phyloP scores from a whole-genome alignment of 2,888 invertebrate genomes.

The Macrostomum cliftonense region DNA sequence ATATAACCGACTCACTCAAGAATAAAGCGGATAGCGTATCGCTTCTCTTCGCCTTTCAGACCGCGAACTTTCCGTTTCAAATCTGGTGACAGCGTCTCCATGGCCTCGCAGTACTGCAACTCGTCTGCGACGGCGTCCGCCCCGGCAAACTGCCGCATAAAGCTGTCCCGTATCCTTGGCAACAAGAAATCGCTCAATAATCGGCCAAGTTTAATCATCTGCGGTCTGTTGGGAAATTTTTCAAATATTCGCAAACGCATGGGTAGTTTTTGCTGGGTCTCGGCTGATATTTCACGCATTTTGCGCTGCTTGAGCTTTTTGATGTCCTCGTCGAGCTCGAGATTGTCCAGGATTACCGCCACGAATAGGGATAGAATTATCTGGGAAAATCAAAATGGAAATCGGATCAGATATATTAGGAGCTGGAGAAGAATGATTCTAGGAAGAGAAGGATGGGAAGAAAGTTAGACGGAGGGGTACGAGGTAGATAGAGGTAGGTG shows the following conservation, averaged over 20 bases:
- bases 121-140: too few relatives aligned
- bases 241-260: slow-evolving; percentile 85
- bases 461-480: too few relatives aligned
- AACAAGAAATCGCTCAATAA: slow-evolving; percentile 54
- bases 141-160: slow-evolving; percentile 75
- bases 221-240: slow-evolving; percentile 91
- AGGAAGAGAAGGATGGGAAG: too few relatives aligned
- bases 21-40: slow-evolving; percentile 7
- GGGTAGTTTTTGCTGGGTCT: slow-evolving; percentile 83
- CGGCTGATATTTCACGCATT: slow-evolving; percentile 89
- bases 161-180: slow-evolving; percentile 71
- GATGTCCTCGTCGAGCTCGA: slow-evolving; percentile 95
- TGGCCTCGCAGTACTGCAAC: slow-evolving; percentile 2
- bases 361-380: slow-evolving; percentile 98
- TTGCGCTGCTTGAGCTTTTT: slow-evolving; percentile 93
- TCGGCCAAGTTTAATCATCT: slow-evolving; percentile 85
- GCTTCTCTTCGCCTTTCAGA: slow-evolving; percentile 11
- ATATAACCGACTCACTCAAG: slow-evolving; percentile 9
- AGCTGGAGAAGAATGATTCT: too few relatives aligned
- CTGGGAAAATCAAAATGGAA: slow-evolving; percentile 44
- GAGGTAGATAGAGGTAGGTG: too few relatives aligned
- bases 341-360: slow-evolving; percentile 94
- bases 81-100: background rate
- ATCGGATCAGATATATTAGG: too few relatives aligned
- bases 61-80: slow-evolving; percentile 9